Evolutionary conservation across 2,888 invertebrate genomes (phyloP).

Genomic region (Amphiduros pacificus): DNA sequence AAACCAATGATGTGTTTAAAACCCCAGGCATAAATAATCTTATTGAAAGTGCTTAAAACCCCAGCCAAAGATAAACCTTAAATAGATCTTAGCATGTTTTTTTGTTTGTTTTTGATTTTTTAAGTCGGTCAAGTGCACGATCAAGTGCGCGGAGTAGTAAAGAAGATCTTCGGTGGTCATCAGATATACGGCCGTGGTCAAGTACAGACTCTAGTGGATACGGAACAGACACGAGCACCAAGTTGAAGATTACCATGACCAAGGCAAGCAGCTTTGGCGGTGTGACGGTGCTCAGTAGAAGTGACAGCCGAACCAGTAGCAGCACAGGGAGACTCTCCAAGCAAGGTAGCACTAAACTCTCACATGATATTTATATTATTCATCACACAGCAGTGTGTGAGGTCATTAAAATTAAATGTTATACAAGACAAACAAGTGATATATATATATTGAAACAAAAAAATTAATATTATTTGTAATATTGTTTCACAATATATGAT

Average conservation of each 20-base stretch:
- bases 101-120: too few species aligned
- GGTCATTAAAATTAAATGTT: neutral
- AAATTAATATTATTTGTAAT: too few species aligned
- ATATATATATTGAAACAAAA: too few species aligned
- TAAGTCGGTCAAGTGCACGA: conserved; percentile 39
- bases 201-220: conserved; percentile 63
- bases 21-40: too few species aligned
- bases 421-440: neutral
- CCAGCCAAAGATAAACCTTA: too few species aligned
- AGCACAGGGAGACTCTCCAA: conserved; percentile 70
- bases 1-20: too few species aligned
- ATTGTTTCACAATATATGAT: neutral
- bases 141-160: conserved; percentile 57
- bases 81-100: too few species aligned
- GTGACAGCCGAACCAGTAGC: conserved; percentile 66
- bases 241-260: conserved; percentile 65
- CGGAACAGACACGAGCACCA: conserved; percentile 53
- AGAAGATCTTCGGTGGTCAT: conserved; percentile 62
- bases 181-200: conserved; percentile 62
- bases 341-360: too few species aligned
- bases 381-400: neutral
- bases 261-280: conserved; percentile 85
- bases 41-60: too few species aligned
- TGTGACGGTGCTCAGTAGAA: conserved; percentile 63
- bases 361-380: conserved; percentile 1